Conservation (phyloP, 1,140 invertebrate genomes). For the Magallana gigas region DNA sequence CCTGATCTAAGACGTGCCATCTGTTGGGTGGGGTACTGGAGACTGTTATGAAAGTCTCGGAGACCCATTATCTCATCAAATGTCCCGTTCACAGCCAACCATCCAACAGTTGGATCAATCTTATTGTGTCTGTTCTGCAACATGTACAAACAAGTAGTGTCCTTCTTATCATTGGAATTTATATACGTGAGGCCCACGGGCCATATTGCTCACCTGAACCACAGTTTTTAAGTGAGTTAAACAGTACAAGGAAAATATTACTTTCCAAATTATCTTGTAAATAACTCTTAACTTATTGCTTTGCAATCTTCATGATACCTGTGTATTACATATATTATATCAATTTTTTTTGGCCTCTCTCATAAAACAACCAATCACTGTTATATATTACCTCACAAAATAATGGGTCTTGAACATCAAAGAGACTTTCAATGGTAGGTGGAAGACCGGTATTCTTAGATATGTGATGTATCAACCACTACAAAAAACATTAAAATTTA, state of each 20-base stretch:
- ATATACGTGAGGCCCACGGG: no score
- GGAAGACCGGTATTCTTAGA: neutral
- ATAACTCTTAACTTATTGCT: no score
- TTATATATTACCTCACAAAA: constrained; percentile 13
- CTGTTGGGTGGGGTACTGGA: neutral
- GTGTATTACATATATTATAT: no score
- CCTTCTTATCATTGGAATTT: no score
- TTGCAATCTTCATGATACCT: no score
- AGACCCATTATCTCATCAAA: neutral
- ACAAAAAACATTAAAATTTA: neutral
- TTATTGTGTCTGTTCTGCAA: neutral
- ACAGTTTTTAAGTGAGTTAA: no score
- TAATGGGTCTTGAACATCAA: neutral
- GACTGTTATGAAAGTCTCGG: neutral
- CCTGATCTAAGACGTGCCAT: neutral
- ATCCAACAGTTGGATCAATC: neutral
- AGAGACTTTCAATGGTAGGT: neutral
- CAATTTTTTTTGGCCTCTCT: no score
- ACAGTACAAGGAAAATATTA: no score
- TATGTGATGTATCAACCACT: constrained; percentile 27
- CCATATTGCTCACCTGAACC: no score
- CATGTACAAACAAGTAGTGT: neutral
- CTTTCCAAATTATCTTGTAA: no score
- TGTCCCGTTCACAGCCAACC: neutral
- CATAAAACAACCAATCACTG: no score